Evolutionary conservation across 1,140 invertebrate species (phyloP), one percentile per base, ranked within the genome.

Genomic region (Drosophila punjabiensis): DNA sequence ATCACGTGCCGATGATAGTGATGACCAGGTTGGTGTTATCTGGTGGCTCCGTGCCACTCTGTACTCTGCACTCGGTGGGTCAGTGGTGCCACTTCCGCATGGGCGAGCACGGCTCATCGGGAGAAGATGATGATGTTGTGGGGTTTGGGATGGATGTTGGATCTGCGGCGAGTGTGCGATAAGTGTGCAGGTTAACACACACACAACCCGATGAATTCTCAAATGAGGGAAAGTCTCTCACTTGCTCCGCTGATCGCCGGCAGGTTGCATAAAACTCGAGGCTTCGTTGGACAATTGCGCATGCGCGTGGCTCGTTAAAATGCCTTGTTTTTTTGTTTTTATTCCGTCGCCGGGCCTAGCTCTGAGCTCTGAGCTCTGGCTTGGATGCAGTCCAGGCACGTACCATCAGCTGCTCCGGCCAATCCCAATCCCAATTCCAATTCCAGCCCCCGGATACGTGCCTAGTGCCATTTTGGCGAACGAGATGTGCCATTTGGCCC

Each of bases 281-380:
- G 81, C 69, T 85, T 85, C 81, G 85, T 88, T 88, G 85, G 85
- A 85, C 78, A 90, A 85, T 90, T 89, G 85, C 86, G 86, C 85
- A 90, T 89, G 78, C 85, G 85, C 86, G 85, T 89, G 79, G 80
- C 81, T 88, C 86, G 85, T 88, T 88, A 88, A 88, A 89, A 79
- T 71, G 68, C 39, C 76, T 67, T 63, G 69, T 75, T 65, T 41
- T 48, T 37, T 53, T n/a, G n/a, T n/a, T 37, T 0, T 37, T 5
- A 5, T 39, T 32, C 13, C 4, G 0, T n/a, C 20, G 47, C 47
- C 45, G 47, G 24, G 16, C 24, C 33, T 63, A 24, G 28, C 58
- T 56, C 7, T 56, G 28, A 14, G n/a, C 24, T n/a, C n/a, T n/a
- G 3, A 24, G 28, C 58, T 56, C 7, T 56, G 28, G n/a, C 33